These are phyloP conservation scores for Caenorhabditis uteleia DNA, from an alignment of 2,888 invertebrate species.

Conservation along the genomic window DNA sequence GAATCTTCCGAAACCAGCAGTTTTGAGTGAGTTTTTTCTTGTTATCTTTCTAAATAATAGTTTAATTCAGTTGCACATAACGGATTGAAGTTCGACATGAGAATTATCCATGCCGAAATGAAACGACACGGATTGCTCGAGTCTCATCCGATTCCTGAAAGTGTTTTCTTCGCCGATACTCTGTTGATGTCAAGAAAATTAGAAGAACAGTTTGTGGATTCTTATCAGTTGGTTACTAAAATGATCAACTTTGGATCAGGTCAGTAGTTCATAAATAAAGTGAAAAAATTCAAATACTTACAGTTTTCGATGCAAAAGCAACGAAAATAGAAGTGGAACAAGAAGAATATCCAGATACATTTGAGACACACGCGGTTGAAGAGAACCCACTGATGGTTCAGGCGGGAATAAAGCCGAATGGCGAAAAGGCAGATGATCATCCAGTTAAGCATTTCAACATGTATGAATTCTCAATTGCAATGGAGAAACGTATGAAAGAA, in stretches of 20 bases:
- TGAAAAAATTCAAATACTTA: background rate
- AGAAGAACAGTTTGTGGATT: slow-evolving; percentile 25
- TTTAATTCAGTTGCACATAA: slow-evolving; percentile 52
- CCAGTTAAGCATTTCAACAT: slow-evolving; percentile 8
- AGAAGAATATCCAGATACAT: no score
- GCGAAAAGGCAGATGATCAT: slow-evolving; percentile 8
- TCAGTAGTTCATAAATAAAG: background rate
- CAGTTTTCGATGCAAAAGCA: no score
- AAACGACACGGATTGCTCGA: slow-evolving; percentile 36
- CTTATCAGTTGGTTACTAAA: slow-evolving; percentile 8
- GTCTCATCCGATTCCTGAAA: slow-evolving; percentile 16
- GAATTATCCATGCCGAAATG: slow-evolving; percentile 59
- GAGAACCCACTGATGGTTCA: background rate
- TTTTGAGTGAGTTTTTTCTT: slow-evolving; percentile 19
- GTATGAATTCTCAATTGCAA: slow-evolving; percentile 15
- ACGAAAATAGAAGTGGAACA: no score
- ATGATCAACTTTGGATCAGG: slow-evolving; percentile 14
- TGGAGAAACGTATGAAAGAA: slow-evolving; percentile 12
- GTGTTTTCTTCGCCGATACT: slow-evolving; percentile 54
- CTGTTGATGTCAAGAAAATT: slow-evolving; percentile 48
- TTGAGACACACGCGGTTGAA: background rate
- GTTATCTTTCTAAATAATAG: background rate
- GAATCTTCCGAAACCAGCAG: slow-evolving; percentile 48
- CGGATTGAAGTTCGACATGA: slow-evolving; percentile 54
- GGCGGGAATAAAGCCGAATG: background rate